phyloP scores from a whole-genome alignment of 2,888 invertebrate genomes.

The Phortica magna region DNA sequence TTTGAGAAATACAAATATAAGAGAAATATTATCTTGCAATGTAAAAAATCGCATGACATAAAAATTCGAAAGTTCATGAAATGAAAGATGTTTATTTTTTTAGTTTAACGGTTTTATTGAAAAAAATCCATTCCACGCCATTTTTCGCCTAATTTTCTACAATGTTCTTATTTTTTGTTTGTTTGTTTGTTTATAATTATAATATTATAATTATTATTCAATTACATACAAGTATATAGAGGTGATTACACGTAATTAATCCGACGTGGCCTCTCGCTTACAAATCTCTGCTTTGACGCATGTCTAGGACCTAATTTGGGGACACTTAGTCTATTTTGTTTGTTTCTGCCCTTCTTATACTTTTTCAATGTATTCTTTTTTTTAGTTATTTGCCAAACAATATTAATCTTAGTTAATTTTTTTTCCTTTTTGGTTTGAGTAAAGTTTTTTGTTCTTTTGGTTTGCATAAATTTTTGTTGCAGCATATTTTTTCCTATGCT shows the following conservation, averaged over 20 bases:
- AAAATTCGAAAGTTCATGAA: not conserved
- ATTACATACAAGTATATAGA: conserved; percentile 67
- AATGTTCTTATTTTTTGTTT: conserved; percentile 54
- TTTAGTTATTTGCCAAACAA: conserved; percentile 43
- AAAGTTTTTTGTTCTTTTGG: too few relatives aligned
- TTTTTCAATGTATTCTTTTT: conserved; percentile 40
- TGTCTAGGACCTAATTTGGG: conserved; percentile 64
- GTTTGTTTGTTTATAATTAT: conserved; percentile 41
- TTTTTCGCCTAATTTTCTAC: conserved; percentile 69
- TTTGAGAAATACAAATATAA: too few relatives aligned
- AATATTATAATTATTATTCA: conserved; percentile 54
- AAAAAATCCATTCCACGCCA: conserved; percentile 66
- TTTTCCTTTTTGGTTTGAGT: too few relatives aligned
- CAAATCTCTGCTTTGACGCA: conserved; percentile 54
- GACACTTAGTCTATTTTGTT: conserved; percentile 61
- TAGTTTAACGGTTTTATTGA: conserved; percentile 63
- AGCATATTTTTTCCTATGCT: too few relatives aligned
- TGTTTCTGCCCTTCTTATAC: conserved; percentile 15
- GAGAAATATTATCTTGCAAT: too few relatives aligned
- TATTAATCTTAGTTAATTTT: too few relatives aligned
- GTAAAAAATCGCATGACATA: too few relatives aligned
- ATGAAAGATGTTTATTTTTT: conserved; percentile 34
- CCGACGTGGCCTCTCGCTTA: conserved; percentile 35
- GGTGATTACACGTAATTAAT: conserved; percentile 60
- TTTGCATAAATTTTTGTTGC: too few relatives aligned